Evolutionary conservation across 2,888 invertebrate species (phyloP).

Genomic region (Drosophila tripunctata): DNA sequence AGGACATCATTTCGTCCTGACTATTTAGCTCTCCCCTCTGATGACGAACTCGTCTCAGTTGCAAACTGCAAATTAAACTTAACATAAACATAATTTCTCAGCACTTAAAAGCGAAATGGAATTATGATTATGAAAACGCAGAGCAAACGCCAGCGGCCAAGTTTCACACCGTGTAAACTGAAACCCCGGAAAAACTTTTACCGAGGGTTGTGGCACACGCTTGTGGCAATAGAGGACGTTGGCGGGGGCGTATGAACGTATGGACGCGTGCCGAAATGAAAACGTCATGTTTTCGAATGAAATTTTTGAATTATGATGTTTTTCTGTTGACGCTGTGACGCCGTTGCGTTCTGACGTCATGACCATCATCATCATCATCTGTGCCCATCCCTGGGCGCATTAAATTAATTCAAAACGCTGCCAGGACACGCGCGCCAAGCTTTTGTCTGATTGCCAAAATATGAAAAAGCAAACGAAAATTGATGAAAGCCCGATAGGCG

Average conservation of each 20-base stretch:
- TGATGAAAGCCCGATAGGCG: constrained; percentile 63
- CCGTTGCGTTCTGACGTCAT: constrained; percentile 38
- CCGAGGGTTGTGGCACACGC: constrained; percentile 27
- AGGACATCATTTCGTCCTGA: constrained; percentile 43
- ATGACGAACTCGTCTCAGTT: constrained; percentile 39
- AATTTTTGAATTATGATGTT: constrained; percentile 81
- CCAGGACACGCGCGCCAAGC: constrained; percentile 69
- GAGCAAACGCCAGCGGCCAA: constrained; percentile 37
- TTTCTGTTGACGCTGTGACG: constrained; percentile 56
- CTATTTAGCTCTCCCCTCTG: neutral
- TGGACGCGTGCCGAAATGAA: constrained; percentile 73
- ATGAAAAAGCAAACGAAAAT: constrained; percentile 51
- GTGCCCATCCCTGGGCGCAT: constrained; percentile 60
- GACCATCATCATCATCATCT: constrained; percentile 43
- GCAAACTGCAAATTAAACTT: constrained; percentile 70
- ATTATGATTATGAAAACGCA: constrained; percentile 68
- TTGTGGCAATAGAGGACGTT: neutral
- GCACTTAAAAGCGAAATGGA: constrained; percentile 69
- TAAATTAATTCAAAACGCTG: constrained; percentile 81
- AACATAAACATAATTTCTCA: constrained; percentile 73
- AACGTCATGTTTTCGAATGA: constrained; percentile 77
- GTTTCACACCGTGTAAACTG: constrained; percentile 63
- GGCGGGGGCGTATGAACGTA: constrained; percentile 3
- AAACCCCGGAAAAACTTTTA: constrained; percentile 34
- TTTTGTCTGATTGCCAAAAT: constrained; percentile 71